Evolutionary conservation across 2,113 vertebrate genomes (phyloP), one percentile per base, ranked within the genome.

Genomic region (Myotis brandtii): DNA sequence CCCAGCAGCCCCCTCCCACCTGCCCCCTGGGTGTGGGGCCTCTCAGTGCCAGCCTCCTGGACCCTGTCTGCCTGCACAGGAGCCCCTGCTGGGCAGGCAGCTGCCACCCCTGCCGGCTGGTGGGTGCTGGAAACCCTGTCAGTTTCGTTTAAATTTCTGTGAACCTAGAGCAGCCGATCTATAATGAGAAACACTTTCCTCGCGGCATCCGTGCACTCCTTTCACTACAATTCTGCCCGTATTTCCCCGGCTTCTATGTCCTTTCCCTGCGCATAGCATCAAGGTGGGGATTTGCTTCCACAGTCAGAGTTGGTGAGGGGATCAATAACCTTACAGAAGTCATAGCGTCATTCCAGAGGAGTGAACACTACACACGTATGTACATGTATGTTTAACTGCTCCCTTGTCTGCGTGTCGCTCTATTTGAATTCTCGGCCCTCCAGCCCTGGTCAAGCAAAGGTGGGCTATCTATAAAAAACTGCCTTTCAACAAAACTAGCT

Each of bases 311-410:
- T 59, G 77, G 72, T 32, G 34, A 59, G 50, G 37, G 13, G 46
- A 37, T 14, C 48, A n/a, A 23, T 27, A 16, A 18, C 37, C 34
- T n/a, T 32, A 46, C 0, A 23, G 16, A 72, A 88, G 67, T 5
- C 40, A 13, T 25, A 7, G 0, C 1, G 2, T 13, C 5, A 27
- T 73, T 43, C 70, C 23, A 6, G 16, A 91, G 23, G 43, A 7
- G 54, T 32, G 9, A 46, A 9, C 52, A 43, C 2, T 0, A 10
- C 7, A 1, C 34, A 0, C 8, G 4, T 9, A 34, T 0, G 0
- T 3, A n/a, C 54, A 21, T 3, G 25, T 0, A 3, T 0, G 9
- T 2, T 14, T 6, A 17, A 32, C 50, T 5, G 43, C 56, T 34
- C 23, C 23, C 52, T 14, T 5, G 40, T 4, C 10, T 12, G 12